phyloP scores from a whole-genome alignment of 1,140 invertebrate species.

The Semibalanus balanoides region DNA sequence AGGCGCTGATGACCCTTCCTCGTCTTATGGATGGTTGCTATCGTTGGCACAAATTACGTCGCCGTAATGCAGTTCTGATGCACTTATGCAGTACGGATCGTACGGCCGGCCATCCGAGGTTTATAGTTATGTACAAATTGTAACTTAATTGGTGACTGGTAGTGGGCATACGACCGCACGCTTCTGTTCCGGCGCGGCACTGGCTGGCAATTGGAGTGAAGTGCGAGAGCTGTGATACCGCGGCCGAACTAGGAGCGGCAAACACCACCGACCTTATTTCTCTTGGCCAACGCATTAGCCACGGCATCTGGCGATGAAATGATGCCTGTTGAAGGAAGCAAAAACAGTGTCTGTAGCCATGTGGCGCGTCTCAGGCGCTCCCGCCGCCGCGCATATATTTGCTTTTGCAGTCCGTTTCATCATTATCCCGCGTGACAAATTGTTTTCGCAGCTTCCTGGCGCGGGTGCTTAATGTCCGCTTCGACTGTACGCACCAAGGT shows the following conservation, averaged over 20 bases:
- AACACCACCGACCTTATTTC: neutral
- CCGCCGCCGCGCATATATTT: too few species aligned
- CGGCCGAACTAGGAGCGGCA: neutral
- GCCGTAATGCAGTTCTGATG: neutral
- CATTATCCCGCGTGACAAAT: too few species aligned
- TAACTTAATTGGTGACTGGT: neutral
- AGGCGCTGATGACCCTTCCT: too few species aligned
- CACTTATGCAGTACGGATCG: neutral
- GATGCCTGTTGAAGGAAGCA: neutral
- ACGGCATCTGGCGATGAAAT: neutral
- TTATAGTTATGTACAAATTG: neutral
- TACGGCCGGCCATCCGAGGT: neutral
- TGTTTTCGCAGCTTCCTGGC: too few species aligned
- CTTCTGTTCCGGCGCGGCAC: too few species aligned
- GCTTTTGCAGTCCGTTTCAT: too few species aligned
- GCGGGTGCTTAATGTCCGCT: too few species aligned
- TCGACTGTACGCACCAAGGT: too few species aligned
- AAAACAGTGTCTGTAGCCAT: neutral
- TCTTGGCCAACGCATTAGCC: neutral
- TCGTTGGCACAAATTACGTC: neutral
- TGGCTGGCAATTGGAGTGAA: neutral
- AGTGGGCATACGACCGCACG: neutral
- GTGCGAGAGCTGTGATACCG: too few species aligned
- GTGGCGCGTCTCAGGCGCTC: neutral
- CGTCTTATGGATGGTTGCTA: too few species aligned